Percentiles rank a stretch among this genome's conserved stretches.
These are phyloP conservation scores for Drosophila murphyi DNA, from an alignment of 1,140 invertebrate species.

Conservation along the genomic window DNA sequence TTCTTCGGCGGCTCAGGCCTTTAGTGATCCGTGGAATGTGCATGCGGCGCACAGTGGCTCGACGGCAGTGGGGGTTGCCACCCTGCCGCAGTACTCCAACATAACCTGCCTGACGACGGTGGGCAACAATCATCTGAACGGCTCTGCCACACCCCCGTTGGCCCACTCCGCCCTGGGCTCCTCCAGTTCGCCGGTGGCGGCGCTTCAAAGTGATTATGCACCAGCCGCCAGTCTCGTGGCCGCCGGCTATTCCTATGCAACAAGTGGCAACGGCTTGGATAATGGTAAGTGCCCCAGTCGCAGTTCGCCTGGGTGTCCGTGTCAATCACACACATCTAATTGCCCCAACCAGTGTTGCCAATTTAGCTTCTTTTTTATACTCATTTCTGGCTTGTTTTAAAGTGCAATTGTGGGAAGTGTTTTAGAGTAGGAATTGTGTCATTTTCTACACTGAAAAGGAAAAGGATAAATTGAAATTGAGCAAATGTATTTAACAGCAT, in stretches of 20 bases:
- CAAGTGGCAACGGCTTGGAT: slow-evolving; percentile 74
- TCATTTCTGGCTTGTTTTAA: background rate
- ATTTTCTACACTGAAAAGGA: too few species aligned
- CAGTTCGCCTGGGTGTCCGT: slow-evolving; percentile 67
- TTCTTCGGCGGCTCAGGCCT: slow-evolving; percentile 43
- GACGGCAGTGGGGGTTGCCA: slow-evolving; percentile 44
- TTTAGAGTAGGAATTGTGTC: too few species aligned
- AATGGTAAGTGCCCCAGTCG: slow-evolving; percentile 72
- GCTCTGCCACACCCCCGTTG: slow-evolving; percentile 66
- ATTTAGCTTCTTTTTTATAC: background rate
- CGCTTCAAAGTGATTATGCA: slow-evolving; percentile 77
- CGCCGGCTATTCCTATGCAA: slow-evolving; percentile 76
- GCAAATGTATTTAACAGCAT: too few species aligned
- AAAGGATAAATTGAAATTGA: too few species aligned
- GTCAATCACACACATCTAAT: slow-evolving; percentile 74
- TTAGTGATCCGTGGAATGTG: slow-evolving; percentile 69
- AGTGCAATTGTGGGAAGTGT: too few species aligned
- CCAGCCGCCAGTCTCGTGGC: slow-evolving; percentile 74
- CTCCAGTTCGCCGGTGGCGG: slow-evolving; percentile 55
- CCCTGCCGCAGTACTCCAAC: slow-evolving; percentile 78
- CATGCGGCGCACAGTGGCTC: slow-evolving; percentile 65
- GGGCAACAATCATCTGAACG: slow-evolving; percentile 65
- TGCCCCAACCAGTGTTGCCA: background rate
- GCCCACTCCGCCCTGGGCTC: slow-evolving; percentile 64
- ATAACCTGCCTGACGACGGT: slow-evolving; percentile 65